Evolutionary conservation across 2,888 invertebrate species (phyloP).

Genomic region (Macrophya annulata): DNA sequence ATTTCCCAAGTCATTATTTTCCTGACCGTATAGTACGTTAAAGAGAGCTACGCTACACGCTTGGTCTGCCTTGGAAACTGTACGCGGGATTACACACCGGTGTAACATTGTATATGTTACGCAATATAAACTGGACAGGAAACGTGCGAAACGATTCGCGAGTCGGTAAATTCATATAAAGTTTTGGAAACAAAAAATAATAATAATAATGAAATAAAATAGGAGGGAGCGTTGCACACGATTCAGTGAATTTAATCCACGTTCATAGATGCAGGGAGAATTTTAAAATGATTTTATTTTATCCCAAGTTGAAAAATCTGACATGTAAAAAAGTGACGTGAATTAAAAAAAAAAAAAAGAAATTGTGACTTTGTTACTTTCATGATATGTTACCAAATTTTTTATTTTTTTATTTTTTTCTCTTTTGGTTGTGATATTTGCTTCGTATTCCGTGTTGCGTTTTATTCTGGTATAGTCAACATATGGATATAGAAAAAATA

Average conservation of each 20-base stretch:
- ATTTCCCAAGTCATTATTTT: slow-evolving; percentile 36
- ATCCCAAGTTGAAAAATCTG: neutral
- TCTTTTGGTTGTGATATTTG: neutral
- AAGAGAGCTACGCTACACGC: neutral
- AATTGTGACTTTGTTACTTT: neutral
- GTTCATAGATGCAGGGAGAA: neutral
- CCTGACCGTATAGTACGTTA: neutral
- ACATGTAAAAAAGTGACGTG: neutral
- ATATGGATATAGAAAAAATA: neutral
- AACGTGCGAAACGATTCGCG: slow-evolving; percentile 10
- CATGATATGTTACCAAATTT: neutral
- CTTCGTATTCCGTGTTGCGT: neutral
- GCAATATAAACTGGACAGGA: neutral
- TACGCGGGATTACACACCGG: neutral
- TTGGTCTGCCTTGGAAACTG: neutral
- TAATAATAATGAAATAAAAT: neutral
- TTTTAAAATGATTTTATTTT: neutral
- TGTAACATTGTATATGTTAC: neutral
- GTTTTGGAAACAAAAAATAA: neutral
- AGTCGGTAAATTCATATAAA: slow-evolving; percentile 17
- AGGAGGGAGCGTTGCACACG: neutral
- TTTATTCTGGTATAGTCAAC: neutral
- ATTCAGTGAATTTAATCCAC: neutral
- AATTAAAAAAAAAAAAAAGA: neutral
- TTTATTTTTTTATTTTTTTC: neutral